These are phyloP conservation scores for Anniella stebbinsi DNA, from an alignment of 2,797 vertebrate species.

Conservation along the genomic window DNA sequence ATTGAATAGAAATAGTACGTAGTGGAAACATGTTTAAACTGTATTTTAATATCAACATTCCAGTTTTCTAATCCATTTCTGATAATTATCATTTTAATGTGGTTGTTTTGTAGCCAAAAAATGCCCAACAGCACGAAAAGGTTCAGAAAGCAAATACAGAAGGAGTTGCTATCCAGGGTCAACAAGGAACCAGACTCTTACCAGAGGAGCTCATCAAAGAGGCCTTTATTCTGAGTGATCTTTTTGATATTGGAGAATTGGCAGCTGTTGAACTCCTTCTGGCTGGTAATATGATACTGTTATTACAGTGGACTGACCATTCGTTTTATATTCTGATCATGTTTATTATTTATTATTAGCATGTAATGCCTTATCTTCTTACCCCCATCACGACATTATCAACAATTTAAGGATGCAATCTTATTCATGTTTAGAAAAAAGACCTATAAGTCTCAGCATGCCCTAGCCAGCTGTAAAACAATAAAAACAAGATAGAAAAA, in stretches of 20 bases:
- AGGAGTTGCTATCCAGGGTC: slow-evolving; percentile 95
- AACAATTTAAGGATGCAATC: no score
- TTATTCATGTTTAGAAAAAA: no score
- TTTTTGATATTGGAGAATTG: slow-evolving; percentile 96
- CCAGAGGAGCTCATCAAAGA: slow-evolving; percentile 95
- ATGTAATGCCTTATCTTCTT: no score
- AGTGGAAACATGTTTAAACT: neutral
- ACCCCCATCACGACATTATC: no score
- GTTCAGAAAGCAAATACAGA: slow-evolving; percentile 97
- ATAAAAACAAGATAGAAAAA: no score
- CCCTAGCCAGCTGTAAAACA: no score
- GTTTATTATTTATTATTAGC: no score
- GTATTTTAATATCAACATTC: slow-evolving; percentile 15
- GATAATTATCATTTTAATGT: neutral
- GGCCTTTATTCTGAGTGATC: slow-evolving; percentile 97
- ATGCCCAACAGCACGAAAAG: slow-evolving; percentile 94
- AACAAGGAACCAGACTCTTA: slow-evolving; percentile 93
- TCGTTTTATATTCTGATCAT: slow-evolving; percentile 10
- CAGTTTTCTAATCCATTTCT: slow-evolving; percentile 6
- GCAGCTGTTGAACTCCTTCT: slow-evolving; percentile 95
- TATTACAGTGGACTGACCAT: slow-evolving; percentile 25
- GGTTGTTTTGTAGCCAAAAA: slow-evolving; percentile 88
- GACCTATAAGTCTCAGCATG: no score
- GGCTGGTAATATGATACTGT: slow-evolving; percentile 85
- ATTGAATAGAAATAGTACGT: slow-evolving; percentile 34